Base-by-base conservation (phyloP, 1,140 invertebrate species). In the Reticulitermes speratus region DNA sequence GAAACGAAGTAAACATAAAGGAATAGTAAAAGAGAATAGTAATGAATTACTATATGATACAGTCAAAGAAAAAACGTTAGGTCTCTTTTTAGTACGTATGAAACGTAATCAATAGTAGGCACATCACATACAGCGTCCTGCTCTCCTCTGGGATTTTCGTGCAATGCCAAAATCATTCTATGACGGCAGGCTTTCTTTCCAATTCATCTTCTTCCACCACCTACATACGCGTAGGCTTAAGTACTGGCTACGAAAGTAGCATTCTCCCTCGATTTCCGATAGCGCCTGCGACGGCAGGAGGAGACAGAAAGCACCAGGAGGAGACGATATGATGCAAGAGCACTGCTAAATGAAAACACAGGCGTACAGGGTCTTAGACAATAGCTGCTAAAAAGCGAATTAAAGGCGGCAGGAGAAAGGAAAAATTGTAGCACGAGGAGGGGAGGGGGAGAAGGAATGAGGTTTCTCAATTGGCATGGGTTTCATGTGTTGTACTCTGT, bases 391-490 rank as follows among this genome's bases (percentile, higher is more conserved):
- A 86, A 82, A 86, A 86, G 85, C 85, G 85, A 86, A 86, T 86
- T 86, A 86, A 86, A 86, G 85, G 59, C 84, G 44, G 38, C 7
- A 55, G 84, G 55, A 84, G 23, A 65, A 65, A 84, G 38, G 45
- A 55, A 84, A 65, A 55, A 32, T 52, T 12, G 82, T 25, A 52
- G 38, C 44, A 38, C 7, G n/a, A 85, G 84, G 32, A 85, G n/a
- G 11, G 84, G n/a, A 44, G 8, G 2, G 44, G 44, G 59, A 32
- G 85, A 19, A 81, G 85, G 85, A 38, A 65, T 65, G 48, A 45
- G 84, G 85, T 45, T 48, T 48, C 75, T 86, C 85, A 82, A 82
- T 86, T 86, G 85, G 85, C 85, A 86, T 86, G 85, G 85, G 85
- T 86, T 84, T 86, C 85, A 86, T 86, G 85, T 86, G 85, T 86